phyloP scores from a whole-genome alignment of 2,113 vertebrate genomes.

The Myotis davidii region DNA sequence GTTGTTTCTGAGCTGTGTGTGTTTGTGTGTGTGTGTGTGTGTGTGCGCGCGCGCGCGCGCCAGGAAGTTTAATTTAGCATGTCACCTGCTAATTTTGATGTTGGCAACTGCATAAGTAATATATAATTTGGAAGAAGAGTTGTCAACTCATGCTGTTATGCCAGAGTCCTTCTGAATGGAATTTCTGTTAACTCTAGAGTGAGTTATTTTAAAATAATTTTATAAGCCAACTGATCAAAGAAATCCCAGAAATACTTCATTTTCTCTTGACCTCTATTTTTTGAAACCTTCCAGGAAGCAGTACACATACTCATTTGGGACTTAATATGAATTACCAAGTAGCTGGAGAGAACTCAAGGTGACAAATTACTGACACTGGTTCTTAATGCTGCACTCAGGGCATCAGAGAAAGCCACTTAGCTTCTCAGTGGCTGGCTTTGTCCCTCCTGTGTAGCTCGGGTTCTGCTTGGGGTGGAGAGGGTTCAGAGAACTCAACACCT shows the following conservation, averaged over 20 bases:
- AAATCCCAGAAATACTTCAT: constrained; percentile 55
- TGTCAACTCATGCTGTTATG: constrained; percentile 31
- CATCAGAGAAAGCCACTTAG: constrained; percentile 27
- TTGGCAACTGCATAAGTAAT: constrained; percentile 56
- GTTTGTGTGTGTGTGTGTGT: neutral
- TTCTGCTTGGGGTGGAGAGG: no score
- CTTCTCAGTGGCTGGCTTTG: neutral
- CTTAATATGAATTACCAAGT: constrained; percentile 56
- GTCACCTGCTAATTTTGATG: neutral
- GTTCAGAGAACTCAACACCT: neutral
- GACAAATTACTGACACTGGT: constrained; percentile 8
- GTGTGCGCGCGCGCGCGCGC: neutral
- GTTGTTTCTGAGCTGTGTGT: neutral
- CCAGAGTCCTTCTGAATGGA: constrained; percentile 49
- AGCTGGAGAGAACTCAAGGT: constrained; percentile 56
- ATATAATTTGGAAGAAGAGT: constrained; percentile 49
- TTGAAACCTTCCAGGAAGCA: constrained; percentile 16
- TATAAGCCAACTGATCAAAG: constrained; percentile 46
- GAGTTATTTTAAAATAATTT: constrained; percentile 57
- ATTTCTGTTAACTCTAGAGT: constrained; percentile 55
- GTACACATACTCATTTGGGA: constrained; percentile 24
- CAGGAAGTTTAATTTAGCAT: constrained; percentile 7
- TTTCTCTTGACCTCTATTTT: constrained; percentile 54
- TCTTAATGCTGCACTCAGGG: neutral
- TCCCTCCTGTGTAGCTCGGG: neutral